These are phyloP conservation scores for Amphiprion percula DNA, from an alignment of 2,113 vertebrate genomes.

Conservation along the genomic window DNA sequence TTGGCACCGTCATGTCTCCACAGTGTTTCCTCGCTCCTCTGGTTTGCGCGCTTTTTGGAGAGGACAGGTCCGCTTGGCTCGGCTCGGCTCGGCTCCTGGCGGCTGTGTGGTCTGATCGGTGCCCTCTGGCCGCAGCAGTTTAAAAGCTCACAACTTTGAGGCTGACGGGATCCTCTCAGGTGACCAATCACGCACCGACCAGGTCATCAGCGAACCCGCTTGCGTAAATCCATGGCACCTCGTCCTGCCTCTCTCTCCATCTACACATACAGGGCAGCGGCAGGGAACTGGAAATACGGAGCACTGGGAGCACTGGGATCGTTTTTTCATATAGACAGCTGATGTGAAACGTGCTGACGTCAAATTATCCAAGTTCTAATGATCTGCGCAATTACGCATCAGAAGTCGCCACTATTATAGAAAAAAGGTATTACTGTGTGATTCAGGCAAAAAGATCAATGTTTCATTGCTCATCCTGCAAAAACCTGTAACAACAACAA, in stretches of 20 bases:
- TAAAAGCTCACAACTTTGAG: slow-evolving; percentile 49
- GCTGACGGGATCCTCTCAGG: slow-evolving; percentile 31
- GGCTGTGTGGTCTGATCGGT: slow-evolving; percentile 4
- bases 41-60: neutral
- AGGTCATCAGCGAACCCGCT: slow-evolving; percentile 20
- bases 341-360: too few species aligned
- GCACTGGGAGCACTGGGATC: neutral
- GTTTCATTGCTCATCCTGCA: too few species aligned
- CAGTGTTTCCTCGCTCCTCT: neutral
- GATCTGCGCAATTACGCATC: too few species aligned
- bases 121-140: slow-evolving; percentile 35
- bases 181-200: slow-evolving; percentile 68
- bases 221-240: slow-evolving; percentile 38
- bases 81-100: neutral
- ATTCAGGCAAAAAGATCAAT: too few species aligned
- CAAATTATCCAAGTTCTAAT: too few species aligned
- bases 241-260: neutral
- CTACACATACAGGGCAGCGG: neutral
- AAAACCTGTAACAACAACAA: too few species aligned
- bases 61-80: neutral
- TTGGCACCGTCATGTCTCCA: slow-evolving; percentile 53
- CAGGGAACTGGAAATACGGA: neutral
- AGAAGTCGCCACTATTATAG: too few species aligned
- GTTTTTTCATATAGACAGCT: too few species aligned
- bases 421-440: too few species aligned